A percentile compares a stretch with the other conserved stretches of the same genome.
phyloP scores from a whole-genome alignment of 1,140 invertebrate species.

The Andrena cerasifolii region DNA sequence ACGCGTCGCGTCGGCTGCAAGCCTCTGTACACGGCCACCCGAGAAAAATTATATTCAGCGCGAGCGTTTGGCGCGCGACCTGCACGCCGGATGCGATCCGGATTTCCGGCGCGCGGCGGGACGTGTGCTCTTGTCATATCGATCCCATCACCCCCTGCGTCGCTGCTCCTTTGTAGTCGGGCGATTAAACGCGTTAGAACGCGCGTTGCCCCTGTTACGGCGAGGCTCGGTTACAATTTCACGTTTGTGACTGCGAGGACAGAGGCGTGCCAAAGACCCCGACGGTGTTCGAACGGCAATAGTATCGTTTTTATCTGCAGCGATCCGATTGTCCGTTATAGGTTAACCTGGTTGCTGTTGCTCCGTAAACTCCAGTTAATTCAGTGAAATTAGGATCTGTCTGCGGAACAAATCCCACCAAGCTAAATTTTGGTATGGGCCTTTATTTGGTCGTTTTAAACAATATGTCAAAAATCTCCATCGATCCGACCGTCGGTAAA shows the following conservation, averaged over 20 bases:
- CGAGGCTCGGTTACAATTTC: neutral
- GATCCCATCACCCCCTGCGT: conserved; percentile 43
- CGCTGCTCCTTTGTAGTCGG: conserved; percentile 14
- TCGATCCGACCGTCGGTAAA: no score
- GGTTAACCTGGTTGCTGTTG: no score
- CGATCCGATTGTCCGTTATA: no score
- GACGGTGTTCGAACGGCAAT: no score
- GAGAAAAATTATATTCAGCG: conserved; percentile 16
- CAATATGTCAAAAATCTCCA: no score
- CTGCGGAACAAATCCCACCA: no score
- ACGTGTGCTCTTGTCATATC: conserved; percentile 70
- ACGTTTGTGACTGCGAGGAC: neutral
- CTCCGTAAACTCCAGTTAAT: no score
- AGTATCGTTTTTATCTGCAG: no score
- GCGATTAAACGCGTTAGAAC: neutral
- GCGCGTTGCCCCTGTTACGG: neutral
- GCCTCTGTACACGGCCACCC: neutral
- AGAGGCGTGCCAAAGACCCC: no score
- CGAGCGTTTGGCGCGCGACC: conserved; percentile 12
- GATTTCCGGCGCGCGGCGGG: conserved; percentile 77
- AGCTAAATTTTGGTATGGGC: no score
- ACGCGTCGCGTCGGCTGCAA: conserved; percentile 20
- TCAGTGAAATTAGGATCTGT: no score
- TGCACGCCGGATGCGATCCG: conserved; percentile 69
- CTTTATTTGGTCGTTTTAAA: no score